phyloP scores from a whole-genome alignment of 2,113 vertebrate species.

The Geococcyx californianus region DNA sequence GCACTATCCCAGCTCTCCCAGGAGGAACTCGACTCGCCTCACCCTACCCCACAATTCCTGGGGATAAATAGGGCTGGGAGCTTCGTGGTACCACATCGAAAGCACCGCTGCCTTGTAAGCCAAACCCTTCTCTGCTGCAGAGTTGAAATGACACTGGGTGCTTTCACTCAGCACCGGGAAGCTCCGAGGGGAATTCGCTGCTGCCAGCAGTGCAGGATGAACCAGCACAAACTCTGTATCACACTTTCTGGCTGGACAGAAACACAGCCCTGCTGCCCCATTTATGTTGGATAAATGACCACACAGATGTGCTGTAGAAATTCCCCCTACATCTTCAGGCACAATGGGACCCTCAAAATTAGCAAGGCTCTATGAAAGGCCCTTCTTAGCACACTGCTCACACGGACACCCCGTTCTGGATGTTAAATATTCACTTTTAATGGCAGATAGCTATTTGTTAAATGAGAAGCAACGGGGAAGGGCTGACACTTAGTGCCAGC shows the following conservation, averaged over 20 bases:
- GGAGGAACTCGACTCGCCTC: neutral
- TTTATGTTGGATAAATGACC: neutral
- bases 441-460: neutral
- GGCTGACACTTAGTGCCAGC: neutral
- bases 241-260: neutral
- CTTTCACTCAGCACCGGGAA: neutral
- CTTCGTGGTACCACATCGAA: neutral
- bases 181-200: neutral
- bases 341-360: rapidly evolving
- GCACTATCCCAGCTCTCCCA: neutral
- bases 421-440: neutral
- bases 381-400: neutral
- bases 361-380: rapidly evolving
- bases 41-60: no score
- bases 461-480: no score
- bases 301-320: rapidly evolving
- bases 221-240: neutral
- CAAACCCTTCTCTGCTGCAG: neutral
- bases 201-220: neutral
- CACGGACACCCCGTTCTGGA: rapidly evolving
- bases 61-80: neutral
- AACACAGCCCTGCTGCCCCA: rapidly evolving
- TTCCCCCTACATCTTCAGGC: rapidly evolving
- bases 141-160: neutral
- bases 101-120: neutral